These are phyloP conservation scores for Poeciliopsis prolifica DNA, from an alignment of 2,113 vertebrate genomes.

Conservation along the genomic window DNA sequence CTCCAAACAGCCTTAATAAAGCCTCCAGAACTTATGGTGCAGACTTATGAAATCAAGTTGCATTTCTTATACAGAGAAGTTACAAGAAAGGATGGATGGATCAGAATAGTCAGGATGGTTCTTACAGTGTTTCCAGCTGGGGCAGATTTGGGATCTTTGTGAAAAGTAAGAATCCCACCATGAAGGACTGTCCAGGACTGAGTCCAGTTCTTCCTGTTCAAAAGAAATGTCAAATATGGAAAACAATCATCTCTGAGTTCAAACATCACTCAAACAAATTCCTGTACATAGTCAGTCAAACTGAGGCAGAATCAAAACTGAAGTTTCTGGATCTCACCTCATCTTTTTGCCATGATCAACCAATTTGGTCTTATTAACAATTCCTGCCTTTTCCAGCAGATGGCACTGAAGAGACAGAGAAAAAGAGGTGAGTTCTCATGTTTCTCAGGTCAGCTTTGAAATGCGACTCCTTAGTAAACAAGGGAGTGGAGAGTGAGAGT, in stretches of 20 bases:
- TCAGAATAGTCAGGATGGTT: background rate
- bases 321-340: constrained; percentile 73
- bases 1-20: background rate
- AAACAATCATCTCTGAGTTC: background rate
- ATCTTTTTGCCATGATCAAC: constrained; percentile 88
- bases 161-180: constrained; percentile 71
- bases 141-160: constrained; percentile 65
- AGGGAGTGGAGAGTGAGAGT: constrained; percentile 30
- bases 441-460: constrained; percentile 25
- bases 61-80: background rate
- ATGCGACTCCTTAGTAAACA: constrained; percentile 41
- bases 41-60: background rate
- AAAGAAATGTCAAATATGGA: background rate
- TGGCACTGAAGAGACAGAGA: constrained; percentile 63
- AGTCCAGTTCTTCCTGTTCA: constrained; percentile 73
- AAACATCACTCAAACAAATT: background rate
- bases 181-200: constrained; percentile 74
- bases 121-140: constrained; percentile 52
- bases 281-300: background rate
- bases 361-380: constrained; percentile 89
- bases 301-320: background rate
- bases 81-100: background rate
- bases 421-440: constrained; percentile 6
- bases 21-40: background rate
- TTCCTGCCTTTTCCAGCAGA: constrained; percentile 89